These are phyloP conservation scores for Aphrophora alni DNA, from an alignment of 2,888 invertebrate species.

Conservation along the genomic window DNA sequence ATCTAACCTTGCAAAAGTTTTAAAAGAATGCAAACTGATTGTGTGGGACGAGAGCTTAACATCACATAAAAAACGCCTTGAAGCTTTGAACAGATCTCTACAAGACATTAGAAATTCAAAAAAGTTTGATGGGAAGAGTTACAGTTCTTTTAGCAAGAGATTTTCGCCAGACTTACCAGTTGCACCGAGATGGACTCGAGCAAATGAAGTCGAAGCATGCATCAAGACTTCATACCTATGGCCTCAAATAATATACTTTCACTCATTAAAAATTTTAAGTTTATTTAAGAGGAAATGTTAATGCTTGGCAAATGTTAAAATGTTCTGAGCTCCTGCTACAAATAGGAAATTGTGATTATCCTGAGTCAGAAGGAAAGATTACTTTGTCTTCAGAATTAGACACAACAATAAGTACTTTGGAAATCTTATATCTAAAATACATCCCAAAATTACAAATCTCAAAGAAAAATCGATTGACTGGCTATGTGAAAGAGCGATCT, in stretches of 20 bases:
- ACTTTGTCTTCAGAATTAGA: neutral
- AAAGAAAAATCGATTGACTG: neutral
- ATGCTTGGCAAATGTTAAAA: neutral
- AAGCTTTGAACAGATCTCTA: slow-evolving; percentile 11
- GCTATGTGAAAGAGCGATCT: slow-evolving; percentile 24
- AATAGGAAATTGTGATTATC: slow-evolving; percentile 1
- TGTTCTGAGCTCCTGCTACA: slow-evolving; percentile 12
- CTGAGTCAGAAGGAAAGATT: neutral
- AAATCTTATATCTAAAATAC: neutral
- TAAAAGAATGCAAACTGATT: slow-evolving; percentile 16
- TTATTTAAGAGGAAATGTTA: neutral
- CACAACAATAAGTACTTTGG: neutral
- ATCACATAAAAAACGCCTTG: slow-evolving; percentile 16
- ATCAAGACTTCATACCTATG: slow-evolving; percentile 6
- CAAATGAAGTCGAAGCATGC: slow-evolving; percentile 23
- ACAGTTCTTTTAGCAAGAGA: slow-evolving; percentile 10
- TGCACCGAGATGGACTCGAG: slow-evolving; percentile 11
- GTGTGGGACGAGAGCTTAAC: slow-evolving; percentile 21
- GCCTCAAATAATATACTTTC: neutral
- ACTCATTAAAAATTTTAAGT: slow-evolving; percentile 7
- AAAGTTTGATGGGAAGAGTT: slow-evolving; percentile 3
- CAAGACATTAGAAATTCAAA: neutral
- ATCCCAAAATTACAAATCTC: neutral
- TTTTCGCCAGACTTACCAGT: slow-evolving; percentile 20
- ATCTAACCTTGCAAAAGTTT: neutral